Conservation (phyloP, 2,113 vertebrate species). For the Pogonocichla stellata region DNA sequence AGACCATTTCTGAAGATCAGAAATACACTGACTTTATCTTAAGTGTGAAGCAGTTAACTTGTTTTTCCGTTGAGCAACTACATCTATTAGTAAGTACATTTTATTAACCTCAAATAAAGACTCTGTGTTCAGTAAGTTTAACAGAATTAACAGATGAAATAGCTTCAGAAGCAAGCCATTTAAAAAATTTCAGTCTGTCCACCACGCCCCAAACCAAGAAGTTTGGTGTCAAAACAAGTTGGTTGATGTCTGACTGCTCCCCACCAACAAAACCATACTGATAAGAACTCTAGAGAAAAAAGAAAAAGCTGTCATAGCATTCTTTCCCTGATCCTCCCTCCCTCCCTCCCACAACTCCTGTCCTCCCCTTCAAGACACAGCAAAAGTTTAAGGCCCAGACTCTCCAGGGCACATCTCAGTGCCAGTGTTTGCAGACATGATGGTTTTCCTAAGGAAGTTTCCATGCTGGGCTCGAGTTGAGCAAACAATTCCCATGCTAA, state of each 20-base stretch:
- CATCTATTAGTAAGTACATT: neutral
- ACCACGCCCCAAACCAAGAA: neutral
- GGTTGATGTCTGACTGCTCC: neutral
- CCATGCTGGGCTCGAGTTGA: neutral
- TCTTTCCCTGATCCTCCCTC: neutral
- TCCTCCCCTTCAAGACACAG: neutral
- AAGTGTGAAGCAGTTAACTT: neutral
- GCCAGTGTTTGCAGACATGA: neutral
- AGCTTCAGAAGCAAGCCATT: neutral
- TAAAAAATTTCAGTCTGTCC: neutral
- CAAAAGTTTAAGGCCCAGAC: neutral
- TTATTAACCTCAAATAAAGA: neutral
- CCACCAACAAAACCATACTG: neutral
- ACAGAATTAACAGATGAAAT: neutral
- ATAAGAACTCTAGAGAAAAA: neutral
- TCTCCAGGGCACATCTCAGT: neutral
- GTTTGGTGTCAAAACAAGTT: neutral
- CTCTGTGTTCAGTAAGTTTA: neutral
- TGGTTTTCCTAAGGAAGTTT: neutral
- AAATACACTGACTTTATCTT: neutral
- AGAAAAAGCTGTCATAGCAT: neutral
- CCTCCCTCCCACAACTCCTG: neutral
- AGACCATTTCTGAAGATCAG: neutral
- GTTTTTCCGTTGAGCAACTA: neutral
- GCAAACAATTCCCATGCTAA: neutral